A percentile compares a stretch with the other conserved stretches of the same genome.
Evolutionary conservation across 2,113 vertebrate genomes (phyloP).

Genomic region (Saimiri boliviensis): DNA sequence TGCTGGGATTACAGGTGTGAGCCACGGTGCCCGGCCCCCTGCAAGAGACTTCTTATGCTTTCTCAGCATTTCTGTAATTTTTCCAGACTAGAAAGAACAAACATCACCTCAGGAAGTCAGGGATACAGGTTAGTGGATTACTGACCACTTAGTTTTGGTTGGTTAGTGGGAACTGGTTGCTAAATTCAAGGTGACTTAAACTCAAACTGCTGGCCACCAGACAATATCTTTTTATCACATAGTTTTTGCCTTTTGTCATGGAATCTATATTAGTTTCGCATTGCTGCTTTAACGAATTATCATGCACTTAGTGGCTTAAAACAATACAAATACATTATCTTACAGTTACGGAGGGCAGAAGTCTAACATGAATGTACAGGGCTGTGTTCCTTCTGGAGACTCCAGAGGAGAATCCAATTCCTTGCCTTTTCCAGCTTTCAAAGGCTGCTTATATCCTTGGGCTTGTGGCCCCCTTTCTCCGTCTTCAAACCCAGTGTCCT

Average conservation of each 20-base stretch:
- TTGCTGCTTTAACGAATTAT: conserved; percentile 22
- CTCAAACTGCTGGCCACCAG: background rate
- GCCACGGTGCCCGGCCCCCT: background rate
- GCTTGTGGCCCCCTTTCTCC: background rate
- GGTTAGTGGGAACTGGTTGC: background rate
- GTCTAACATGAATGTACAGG: background rate
- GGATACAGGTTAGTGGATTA: background rate
- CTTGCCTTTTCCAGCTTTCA: background rate
- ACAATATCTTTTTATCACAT: conserved; percentile 17
- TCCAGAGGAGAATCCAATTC: background rate
- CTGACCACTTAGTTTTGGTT: conserved; percentile 37
- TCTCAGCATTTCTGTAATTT: background rate
- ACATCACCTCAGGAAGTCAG: background rate
- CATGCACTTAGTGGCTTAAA: background rate
- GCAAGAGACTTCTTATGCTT: background rate
- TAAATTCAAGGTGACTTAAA: conserved; percentile 30
- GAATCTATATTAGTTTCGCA: background rate
- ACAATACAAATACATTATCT: conserved; percentile 16
- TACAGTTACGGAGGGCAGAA: background rate
- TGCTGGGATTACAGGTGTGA: no score
- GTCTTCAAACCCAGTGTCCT: background rate
- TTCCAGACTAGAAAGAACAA: background rate
- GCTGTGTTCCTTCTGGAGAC: background rate
- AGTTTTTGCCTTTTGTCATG: conserved; percentile 46
- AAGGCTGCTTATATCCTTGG: background rate